Evolutionary conservation across 2,888 invertebrate species (phyloP), one percentile per base, ranked within the genome.

Genomic region (Ypsolopha sequella): DNA sequence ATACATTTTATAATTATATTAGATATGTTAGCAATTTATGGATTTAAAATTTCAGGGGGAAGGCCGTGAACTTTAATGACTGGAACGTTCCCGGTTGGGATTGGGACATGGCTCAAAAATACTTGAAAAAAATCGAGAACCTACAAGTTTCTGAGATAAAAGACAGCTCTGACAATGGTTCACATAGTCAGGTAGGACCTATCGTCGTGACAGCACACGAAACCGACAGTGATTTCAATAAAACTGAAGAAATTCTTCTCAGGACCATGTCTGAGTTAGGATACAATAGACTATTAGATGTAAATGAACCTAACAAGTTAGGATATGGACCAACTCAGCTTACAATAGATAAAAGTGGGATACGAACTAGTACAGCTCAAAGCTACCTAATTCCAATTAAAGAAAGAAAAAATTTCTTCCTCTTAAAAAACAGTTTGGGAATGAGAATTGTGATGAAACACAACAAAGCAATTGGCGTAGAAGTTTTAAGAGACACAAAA

Each of bases 371-470:
- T 52, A 55, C 60, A 9, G 65, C 70, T 8, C 55, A 58, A 47
- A 62, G 64, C 0, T 68, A 63, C 52, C 52, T 70, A 24, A 51
- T 58, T 1, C 63, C 67, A 0, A 56, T 57, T 2, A 58, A 58
- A 41, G 53, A 60, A 4, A 78, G 94, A 10, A 86, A 89, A 36
- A 94, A 94, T 66, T 78, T 95, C 0, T 92, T 94, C 68, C 85
- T 94, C 0, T 90, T 92, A 0, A 91, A 93, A 88, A 85, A 91
- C 57, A 80, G 93, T 0, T 92, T 92, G 53, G 93, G 90, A 0
- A 91, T 91, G 0, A 87, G 88, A 60, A 80, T 91, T 0, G 80
- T 91, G 59, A 87, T 89, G 49, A 89, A 90, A 69, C 86, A 90
- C 8, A 73, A 80, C 0, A 89, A 88, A 1, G 92, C 91, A 62